phyloP scores from a whole-genome alignment of 2,797 vertebrate species.

The Hapalemur alaotrensis region DNA sequence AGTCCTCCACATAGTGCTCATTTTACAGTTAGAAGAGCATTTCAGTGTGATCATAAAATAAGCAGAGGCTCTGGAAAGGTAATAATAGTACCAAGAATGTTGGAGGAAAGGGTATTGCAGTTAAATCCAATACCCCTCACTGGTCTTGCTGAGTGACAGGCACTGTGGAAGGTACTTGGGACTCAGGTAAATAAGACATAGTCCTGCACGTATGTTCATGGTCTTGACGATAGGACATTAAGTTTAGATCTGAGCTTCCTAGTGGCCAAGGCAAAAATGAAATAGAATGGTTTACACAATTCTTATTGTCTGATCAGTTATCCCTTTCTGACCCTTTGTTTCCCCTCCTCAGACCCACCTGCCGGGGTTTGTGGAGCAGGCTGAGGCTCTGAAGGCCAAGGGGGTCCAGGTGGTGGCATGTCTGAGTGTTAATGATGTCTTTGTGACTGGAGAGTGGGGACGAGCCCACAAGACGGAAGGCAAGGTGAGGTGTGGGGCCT shows the following conservation, averaged over 20 bases:
- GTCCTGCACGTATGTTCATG: background rate
- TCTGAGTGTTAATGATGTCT: slow-evolving; percentile 92
- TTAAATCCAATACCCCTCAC: background rate
- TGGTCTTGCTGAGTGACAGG: background rate
- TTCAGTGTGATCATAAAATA: background rate
- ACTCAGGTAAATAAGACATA: background rate
- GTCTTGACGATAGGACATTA: background rate
- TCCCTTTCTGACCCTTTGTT: background rate
- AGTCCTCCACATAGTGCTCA: background rate
- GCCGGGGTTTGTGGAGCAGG: slow-evolving; percentile 91
- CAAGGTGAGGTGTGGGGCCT: slow-evolving; percentile 85
- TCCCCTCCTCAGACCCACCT: slow-evolving; percentile 89
- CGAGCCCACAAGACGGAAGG: slow-evolving; percentile 87
- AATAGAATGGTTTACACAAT: background rate
- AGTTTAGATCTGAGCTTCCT: background rate
- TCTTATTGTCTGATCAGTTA: background rate
- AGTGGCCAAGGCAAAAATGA: background rate
- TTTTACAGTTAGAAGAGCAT: background rate
- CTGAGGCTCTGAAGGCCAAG: slow-evolving; percentile 85
- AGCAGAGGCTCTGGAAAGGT: background rate
- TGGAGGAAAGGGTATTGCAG: background rate
- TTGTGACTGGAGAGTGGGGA: slow-evolving; percentile 93
- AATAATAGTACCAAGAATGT: background rate
- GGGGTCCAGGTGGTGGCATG: slow-evolving; percentile 91
- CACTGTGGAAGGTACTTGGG: background rate